Evolutionary conservation across 2,888 invertebrate genomes (phyloP).

Genomic region (Cepaea hortensis): DNA sequence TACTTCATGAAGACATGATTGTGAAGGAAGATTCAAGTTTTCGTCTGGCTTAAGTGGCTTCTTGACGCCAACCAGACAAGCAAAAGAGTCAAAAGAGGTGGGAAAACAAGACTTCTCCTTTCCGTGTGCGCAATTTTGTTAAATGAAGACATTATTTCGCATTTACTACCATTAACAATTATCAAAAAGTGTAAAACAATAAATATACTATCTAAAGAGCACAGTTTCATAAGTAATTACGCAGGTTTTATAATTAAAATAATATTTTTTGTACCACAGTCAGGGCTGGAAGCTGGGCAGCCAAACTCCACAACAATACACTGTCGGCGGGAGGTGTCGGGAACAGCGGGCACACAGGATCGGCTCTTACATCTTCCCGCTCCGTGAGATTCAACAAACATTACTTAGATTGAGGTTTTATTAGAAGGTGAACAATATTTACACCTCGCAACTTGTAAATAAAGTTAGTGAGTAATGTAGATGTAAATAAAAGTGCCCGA

Average conservation of each 20-base stretch:
- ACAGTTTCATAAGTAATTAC: slow-evolving; percentile 10
- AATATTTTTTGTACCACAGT: background rate
- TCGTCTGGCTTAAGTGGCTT: background rate
- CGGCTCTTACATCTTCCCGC: slow-evolving; percentile 5
- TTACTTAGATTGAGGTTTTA: background rate
- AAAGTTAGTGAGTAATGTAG: background rate
- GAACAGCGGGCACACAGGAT: slow-evolving; percentile 1
- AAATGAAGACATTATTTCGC: slow-evolving; percentile 8
- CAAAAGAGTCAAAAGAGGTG: slow-evolving; percentile 2
- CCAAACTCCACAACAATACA: slow-evolving; percentile 26
- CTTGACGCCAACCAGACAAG: background rate
- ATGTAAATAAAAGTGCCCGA: background rate
- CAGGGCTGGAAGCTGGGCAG: background rate
- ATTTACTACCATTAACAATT: background rate
- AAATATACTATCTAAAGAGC: background rate
- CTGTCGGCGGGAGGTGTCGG: background rate
- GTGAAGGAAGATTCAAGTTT: too few species aligned
- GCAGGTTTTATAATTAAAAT: background rate
- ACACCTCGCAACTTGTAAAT: background rate
- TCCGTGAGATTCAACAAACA: background rate
- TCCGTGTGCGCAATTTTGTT: slow-evolving; percentile 40
- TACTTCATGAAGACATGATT: too few species aligned
- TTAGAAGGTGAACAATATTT: background rate
- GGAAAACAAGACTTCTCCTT: slow-evolving; percentile 39
- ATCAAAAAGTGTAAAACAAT: slow-evolving; percentile 28